A percentile compares a stretch with the other conserved stretches of the same genome.
Conservation (phyloP, 2,797 vertebrate genomes). For the Gymnothorax javanicus region DNA sequence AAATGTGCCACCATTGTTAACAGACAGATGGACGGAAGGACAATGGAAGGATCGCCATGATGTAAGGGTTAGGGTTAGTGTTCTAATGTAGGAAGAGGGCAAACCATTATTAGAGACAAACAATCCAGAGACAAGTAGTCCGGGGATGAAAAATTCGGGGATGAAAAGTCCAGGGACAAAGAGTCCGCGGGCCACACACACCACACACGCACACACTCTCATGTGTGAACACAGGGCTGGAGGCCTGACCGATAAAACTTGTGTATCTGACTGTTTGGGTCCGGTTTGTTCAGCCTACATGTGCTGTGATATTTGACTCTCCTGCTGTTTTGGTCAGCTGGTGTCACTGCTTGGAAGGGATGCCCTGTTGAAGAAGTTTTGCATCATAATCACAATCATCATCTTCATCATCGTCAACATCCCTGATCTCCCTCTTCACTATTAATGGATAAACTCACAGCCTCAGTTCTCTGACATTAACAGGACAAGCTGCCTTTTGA, state of each 20-base stretch:
- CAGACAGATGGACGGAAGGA: too few species aligned
- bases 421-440: background rate
- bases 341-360: background rate
- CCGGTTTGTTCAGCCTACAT: background rate
- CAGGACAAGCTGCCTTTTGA: background rate
- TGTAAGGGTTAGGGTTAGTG: too few species aligned
- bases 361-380: background rate
- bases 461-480: background rate
- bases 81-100: too few species aligned
- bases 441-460: background rate
- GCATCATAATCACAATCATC: background rate
- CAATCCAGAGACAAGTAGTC: too few species aligned
- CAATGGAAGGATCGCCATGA: too few species aligned
- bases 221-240: background rate
- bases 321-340: background rate
- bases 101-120: too few species aligned
- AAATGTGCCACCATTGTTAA: too few species aligned
- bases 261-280: background rate
- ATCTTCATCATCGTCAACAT: too few species aligned
- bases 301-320: background rate
- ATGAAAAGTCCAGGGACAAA: too few species aligned
- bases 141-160: too few species aligned
- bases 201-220: background rate
- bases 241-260: background rate
- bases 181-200: too few species aligned